Evolutionary conservation across 2,113 vertebrate genomes (phyloP).

Genomic region (Notothenia coriiceps): DNA sequence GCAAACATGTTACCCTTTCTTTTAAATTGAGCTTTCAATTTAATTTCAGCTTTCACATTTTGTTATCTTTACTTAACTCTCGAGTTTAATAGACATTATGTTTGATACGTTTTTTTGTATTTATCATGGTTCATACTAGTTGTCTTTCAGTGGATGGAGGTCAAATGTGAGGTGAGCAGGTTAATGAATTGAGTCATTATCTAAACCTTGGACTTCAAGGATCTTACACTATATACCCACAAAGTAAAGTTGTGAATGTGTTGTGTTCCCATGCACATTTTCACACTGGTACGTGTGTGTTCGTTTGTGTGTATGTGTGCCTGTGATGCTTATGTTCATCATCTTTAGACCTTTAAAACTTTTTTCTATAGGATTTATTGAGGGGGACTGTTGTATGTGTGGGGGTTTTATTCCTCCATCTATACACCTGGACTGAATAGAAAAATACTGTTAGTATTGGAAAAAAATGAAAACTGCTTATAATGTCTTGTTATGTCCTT

Average conservation of each 20-base stretch:
- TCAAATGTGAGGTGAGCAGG: not conserved
- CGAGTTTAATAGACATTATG: not conserved
- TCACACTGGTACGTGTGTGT: not conserved
- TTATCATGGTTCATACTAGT: not conserved
- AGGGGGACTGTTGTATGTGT: not conserved
- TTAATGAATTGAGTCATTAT: slow-evolving; percentile 26
- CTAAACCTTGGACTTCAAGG: not conserved
- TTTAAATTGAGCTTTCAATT: not conserved
- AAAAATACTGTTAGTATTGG: not conserved
- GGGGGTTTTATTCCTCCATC: not conserved
- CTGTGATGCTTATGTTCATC: not conserved
- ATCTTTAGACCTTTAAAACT: not conserved
- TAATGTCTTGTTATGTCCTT: not conserved
- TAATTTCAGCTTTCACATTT: not conserved
- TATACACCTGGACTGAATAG: slow-evolving; percentile 1
- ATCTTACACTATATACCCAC: too few species aligned
- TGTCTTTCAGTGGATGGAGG: slow-evolving; percentile 6
- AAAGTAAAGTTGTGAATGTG: too few species aligned
- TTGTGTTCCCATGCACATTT: too few species aligned
- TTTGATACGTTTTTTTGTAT: not conserved
- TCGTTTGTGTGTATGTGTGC: not conserved
- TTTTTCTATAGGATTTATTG: not conserved
- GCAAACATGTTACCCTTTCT: not conserved
- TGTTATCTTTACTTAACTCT: not conserved
- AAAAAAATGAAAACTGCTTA: not conserved